These are phyloP conservation scores for Choristoneura fumiferana DNA, from an alignment of 1,140 invertebrate genomes.

Conservation along the genomic window DNA sequence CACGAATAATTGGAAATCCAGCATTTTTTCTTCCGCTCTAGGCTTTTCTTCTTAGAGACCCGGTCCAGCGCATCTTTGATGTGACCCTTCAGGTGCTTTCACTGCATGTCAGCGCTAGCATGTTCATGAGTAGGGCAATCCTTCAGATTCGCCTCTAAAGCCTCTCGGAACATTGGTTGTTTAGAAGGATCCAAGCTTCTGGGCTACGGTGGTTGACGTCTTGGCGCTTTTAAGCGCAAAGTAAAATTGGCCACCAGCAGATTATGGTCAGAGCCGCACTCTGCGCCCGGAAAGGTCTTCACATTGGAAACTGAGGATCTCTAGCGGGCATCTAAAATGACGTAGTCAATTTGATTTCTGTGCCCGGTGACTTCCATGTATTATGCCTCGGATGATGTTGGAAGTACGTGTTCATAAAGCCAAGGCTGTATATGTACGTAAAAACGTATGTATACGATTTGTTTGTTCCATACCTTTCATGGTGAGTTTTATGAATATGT, in stretches of 20 bases:
- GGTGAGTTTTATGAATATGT: slow-evolving; percentile 34
- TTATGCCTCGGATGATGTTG: not conserved
- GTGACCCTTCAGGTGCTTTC: not conserved
- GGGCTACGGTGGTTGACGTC: not conserved
- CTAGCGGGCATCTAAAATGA: not conserved
- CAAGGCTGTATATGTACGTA: too few species aligned
- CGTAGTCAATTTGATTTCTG: not conserved
- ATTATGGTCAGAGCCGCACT: not conserved
- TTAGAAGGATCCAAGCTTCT: not conserved
- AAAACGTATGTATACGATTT: too few species aligned
- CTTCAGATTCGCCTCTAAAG: not conserved
- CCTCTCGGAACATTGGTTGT: not conserved
- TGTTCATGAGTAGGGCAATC: not conserved
- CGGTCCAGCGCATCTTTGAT: not conserved
- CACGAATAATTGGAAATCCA: not conserved
- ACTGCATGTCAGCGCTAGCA: not conserved
- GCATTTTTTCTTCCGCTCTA: too few species aligned
- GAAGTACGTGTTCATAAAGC: not conserved
- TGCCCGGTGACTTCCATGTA: not conserved
- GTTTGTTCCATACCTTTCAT: slow-evolving; percentile 34
- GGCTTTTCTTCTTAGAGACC: too few species aligned
- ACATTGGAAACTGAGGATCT: not conserved
- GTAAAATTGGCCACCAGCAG: not conserved
- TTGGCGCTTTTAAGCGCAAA: not conserved
- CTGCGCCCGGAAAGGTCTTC: not conserved